phyloP scores from a whole-genome alignment of 2,797 vertebrate genomes.

The Strix occidentalis region DNA sequence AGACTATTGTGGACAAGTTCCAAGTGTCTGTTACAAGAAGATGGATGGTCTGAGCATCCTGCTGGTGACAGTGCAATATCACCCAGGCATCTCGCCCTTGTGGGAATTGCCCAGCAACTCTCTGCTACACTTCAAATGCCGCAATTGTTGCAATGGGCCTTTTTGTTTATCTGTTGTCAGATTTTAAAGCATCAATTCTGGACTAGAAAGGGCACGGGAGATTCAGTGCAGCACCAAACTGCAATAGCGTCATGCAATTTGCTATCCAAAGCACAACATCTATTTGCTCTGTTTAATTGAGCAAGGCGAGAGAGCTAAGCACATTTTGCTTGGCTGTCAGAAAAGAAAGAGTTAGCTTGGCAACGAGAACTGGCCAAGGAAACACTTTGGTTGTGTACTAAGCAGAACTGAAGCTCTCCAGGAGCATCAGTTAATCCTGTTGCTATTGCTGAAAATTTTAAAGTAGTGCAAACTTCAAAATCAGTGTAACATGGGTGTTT shows the following conservation, averaged over 20 bases:
- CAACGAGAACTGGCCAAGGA: not conserved
- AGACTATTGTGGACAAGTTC: not conserved
- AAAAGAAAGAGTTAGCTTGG: not conserved
- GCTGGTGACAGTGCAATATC: not conserved
- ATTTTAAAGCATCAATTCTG: not conserved
- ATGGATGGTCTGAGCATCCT: not conserved
- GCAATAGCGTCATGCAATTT: accelerated
- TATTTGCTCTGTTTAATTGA: not conserved
- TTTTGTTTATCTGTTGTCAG: not conserved
- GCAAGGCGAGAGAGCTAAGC: not conserved
- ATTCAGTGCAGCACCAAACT: not conserved
- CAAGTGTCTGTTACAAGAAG: not conserved
- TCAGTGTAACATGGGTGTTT: not conserved
- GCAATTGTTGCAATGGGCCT: not conserved
- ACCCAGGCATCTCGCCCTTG: not conserved
- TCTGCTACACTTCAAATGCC: not conserved
- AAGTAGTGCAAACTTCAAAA: not conserved
- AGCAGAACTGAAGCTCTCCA: not conserved
- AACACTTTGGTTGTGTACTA: not conserved
- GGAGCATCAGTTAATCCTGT: not conserved
- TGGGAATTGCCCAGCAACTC: not conserved
- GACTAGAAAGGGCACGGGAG: not conserved
- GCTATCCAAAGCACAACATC: not conserved
- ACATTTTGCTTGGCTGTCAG: not conserved
- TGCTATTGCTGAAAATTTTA: not conserved